Evolutionary conservation across 2,113 vertebrate genomes (phyloP).

Genomic region (Dasyurus viverrinus): DNA sequence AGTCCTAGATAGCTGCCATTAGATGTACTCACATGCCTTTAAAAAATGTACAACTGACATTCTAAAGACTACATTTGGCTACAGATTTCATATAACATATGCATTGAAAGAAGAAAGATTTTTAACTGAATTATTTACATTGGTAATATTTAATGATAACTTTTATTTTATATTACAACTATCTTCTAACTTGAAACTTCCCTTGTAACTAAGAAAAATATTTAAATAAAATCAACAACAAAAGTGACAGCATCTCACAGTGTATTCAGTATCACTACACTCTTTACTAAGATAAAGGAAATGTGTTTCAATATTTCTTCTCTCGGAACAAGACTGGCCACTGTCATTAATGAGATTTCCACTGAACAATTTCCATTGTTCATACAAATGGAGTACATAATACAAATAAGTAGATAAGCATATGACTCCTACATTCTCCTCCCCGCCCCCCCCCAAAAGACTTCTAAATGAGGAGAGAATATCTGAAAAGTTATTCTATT

Average conservation of each 20-base stretch:
- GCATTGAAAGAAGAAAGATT: background rate
- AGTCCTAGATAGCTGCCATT: background rate
- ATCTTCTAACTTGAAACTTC: background rate
- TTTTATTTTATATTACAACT: background rate
- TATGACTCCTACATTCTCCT: background rate
- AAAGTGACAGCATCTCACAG: background rate
- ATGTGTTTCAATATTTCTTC: background rate
- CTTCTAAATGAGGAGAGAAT: background rate
- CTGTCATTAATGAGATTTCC: background rate
- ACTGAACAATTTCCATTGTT: background rate
- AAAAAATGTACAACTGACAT: background rate
- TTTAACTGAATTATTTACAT: background rate
- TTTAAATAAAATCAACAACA: background rate
- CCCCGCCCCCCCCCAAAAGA: background rate
- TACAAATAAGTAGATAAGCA: background rate
- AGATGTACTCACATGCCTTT: background rate
- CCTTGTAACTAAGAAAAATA: background rate
- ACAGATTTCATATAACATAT: constrained; percentile 13
- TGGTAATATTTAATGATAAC: background rate
- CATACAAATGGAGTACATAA: too few species aligned
- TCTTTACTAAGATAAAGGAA: background rate
- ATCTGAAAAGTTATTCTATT: background rate
- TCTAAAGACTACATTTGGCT: background rate
- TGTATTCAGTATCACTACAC: background rate
- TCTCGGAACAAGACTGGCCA: background rate